Base-by-base conservation (phyloP, 2,797 vertebrate genomes). In the Hippocampus kuda region DNA sequence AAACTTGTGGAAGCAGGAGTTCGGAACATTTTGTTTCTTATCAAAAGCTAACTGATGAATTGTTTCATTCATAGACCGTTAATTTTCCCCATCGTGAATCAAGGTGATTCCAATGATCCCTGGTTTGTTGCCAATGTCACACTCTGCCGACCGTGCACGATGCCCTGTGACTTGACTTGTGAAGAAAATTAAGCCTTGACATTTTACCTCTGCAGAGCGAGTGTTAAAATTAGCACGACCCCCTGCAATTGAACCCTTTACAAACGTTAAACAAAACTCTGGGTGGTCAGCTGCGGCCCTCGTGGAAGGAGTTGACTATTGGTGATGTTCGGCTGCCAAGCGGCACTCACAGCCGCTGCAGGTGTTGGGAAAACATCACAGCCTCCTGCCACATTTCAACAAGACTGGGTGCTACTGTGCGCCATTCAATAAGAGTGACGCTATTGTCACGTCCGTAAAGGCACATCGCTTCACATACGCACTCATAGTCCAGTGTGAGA, bases 321-420 rank as follows among this genome's bases (percentile, higher is more conserved):
- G 49, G 70, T 46, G 41, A 72, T 54, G 38, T 8, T 46, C 26
- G 66, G 63, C 49, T 68, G 56, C 54, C 68, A 75, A 77, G 68
- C 71, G 65, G 64, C 66, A 70, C 72, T 86, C 68, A 69, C 66
- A 66, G 74, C 67, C 67, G 75, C 73, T 73, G 48, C 54, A 71
- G 77, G 73, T 79, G 75, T 75, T 51, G 44, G 67, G 77, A 73
- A 78, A 85, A 85, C 59, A 46, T 78, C 66, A 59, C 75, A 78
- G 70, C 38, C 67, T 65, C 53, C 49, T 71, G 76, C 61, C 74
- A 83, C 63, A 59, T 81, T 79, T 78, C 30, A 75, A 78, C 70
- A 73, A 68, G 54, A 57, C 59, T 69, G 51, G 68, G 68, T 38
- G 34, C 34, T 74, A 34, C 65, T 69, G 70, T 75, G 34, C 60